Evolutionary conservation across 2,797 vertebrate genomes (phyloP).

Genomic region (Selene dorsalis): DNA sequence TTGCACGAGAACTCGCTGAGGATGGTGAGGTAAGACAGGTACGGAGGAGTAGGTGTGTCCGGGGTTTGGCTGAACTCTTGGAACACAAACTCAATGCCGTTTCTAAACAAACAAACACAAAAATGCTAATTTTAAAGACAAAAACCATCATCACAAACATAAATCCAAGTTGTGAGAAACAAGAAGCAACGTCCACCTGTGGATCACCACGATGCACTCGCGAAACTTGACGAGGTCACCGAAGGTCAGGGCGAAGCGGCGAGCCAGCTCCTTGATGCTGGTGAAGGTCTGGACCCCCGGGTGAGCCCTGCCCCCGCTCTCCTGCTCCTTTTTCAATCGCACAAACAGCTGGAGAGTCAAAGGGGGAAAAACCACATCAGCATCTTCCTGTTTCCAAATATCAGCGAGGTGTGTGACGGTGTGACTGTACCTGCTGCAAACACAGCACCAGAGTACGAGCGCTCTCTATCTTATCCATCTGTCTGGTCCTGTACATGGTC

Average conservation of each 20-base stretch:
- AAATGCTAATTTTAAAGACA: neutral
- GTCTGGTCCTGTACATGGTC: slow-evolving; percentile 87
- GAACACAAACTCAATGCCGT: slow-evolving; percentile 93
- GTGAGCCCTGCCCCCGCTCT: slow-evolving; percentile 71
- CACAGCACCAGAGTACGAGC: slow-evolving; percentile 88
- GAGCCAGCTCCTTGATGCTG: slow-evolving; percentile 92
- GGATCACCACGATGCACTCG: slow-evolving; percentile 91
- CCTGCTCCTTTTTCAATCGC: slow-evolving; percentile 84
- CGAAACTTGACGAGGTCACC: slow-evolving; percentile 92
- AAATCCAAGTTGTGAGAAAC: fast-evolving
- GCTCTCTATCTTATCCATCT: slow-evolving; percentile 89
- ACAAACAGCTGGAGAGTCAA: slow-evolving; percentile 85
- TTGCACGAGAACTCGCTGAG: slow-evolving; percentile 93
- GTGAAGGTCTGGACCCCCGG: slow-evolving; percentile 87
- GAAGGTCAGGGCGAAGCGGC: slow-evolving; percentile 92
- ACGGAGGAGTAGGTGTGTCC: slow-evolving; percentile 80
- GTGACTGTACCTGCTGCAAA: slow-evolving; percentile 88
- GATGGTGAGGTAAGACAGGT: slow-evolving; percentile 90
- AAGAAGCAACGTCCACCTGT: slow-evolving; percentile 83
- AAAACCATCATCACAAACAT: neutral
- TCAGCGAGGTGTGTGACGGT: neutral
- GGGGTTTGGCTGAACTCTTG: slow-evolving; percentile 82
- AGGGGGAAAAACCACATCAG: slow-evolving; percentile 14
- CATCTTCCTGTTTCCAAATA: neutral
- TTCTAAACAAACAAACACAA: slow-evolving; percentile 77